Conservation (phyloP, 2,113 vertebrate genomes). For the Onychostruthus taczanowskii region DNA sequence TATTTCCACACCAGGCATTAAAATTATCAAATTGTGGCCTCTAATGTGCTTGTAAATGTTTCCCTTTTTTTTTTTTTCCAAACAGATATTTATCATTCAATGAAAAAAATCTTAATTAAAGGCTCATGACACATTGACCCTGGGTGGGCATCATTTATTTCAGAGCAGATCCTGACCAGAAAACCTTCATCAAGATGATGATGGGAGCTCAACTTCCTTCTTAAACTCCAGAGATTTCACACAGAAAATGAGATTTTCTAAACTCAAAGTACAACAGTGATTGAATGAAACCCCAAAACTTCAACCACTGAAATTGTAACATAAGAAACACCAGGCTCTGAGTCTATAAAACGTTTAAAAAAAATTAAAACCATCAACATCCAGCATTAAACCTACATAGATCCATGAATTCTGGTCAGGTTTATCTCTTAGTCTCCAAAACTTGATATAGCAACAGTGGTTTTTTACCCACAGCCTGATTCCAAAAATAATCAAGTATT, state of each 20-base stretch:
- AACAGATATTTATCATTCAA: not conserved
- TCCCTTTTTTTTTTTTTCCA: fast-evolving
- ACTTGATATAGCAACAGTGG: not conserved
- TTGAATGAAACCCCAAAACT: not conserved
- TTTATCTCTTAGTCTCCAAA: not conserved
- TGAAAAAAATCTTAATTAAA: not conserved
- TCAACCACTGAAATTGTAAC: not conserved
- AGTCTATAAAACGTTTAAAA: not conserved
- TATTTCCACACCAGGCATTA: not conserved
- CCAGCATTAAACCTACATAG: not conserved
- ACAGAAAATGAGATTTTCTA: not conserved
- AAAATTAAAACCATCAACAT: not conserved
- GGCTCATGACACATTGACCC: not conserved
- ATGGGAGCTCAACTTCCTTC: not conserved
- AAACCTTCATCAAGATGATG: not conserved
- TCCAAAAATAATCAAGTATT: not conserved
- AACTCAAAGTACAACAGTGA: not conserved
- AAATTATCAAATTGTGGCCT: not conserved
- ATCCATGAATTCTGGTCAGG: not conserved
- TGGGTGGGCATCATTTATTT: not conserved
- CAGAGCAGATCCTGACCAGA: not conserved
- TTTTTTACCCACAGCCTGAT: not conserved
- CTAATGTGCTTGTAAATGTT: not conserved
- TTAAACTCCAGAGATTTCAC: not conserved
- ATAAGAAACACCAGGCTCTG: not conserved